Evolutionary conservation across 2,113 vertebrate genomes (phyloP).

Genomic region (Carlito syrichta): DNA sequence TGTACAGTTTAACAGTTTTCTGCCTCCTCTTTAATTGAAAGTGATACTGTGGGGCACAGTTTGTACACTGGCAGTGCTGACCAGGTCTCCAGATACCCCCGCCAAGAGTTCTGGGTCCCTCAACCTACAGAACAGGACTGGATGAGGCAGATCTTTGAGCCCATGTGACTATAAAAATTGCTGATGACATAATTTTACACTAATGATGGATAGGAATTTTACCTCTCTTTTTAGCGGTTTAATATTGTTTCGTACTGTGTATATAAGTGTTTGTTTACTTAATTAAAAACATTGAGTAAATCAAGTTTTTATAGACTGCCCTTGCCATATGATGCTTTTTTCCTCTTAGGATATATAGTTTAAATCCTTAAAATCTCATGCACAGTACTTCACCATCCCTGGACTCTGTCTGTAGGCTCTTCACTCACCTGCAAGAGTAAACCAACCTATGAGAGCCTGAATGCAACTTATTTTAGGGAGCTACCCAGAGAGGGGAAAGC

Average conservation of each 20-base stretch:
- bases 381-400: neutral
- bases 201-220: neutral
- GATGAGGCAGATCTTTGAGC: neutral
- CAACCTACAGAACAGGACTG: neutral
- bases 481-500: neutral
- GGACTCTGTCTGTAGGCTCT: neutral
- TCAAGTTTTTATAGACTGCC: neutral
- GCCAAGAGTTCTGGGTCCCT: neutral
- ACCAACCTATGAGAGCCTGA: neutral
- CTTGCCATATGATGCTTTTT: neutral
- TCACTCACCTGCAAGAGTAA: neutral
- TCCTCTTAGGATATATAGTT: neutral
- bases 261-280: neutral
- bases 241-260: conserved; percentile 26
- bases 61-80: neutral
- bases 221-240: neutral
- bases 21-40: conserved; percentile 14
- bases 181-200: neutral
- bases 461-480: neutral
- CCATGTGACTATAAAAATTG: conserved; percentile 15
- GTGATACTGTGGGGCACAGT: neutral
- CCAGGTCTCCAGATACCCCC: neutral
- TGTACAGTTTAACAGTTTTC: neutral
- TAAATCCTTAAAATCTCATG: neutral
- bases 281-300: conserved; percentile 23